Evolutionary conservation across 2,797 vertebrate species (phyloP), one percentile per base, ranked within the genome.

Genomic region (Sparidentex hasta): DNA sequence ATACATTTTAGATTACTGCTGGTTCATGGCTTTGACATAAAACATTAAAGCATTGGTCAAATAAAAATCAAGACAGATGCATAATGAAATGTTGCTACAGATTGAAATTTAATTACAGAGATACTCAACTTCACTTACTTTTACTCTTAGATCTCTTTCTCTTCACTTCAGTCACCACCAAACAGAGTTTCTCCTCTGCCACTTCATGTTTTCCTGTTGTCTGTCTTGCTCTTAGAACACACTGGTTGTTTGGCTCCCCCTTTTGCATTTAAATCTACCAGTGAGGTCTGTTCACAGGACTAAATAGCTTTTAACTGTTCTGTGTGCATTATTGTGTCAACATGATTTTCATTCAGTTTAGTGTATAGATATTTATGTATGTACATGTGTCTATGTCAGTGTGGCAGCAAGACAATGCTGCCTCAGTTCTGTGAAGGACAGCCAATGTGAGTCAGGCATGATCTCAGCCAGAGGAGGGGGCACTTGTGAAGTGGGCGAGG

Each of bases 391-490:
- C 54, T 81, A 67, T 84, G 72, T 27, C 80, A 99, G 98, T 86
- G 86, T 95, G 23, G 94, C 95, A 44, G 96, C 96, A 94, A 94
- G 94, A 88, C 97, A 98, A 88, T 99, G 98, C 80, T 99, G 98
- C 0, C 12, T 92, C 33, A 96, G 96, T 23, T 92, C 96, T 6
- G 61, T 97, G 63, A 94, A 95, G 90, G 97, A 98, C 83, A 96
- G 91, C 90, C 95, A 88, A 86, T 99, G 98, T 88, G 86, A 96
- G 84, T 94, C 95, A 0, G 98, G 97, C 0, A 92, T 97, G 90
- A 62, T 93, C 2, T 94, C 94, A 0, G 98, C 98, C 44, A 97
- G 95, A 93, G 93, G 95, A 50, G 96, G 96, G 0, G 93, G 92
- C 13, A 11, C 56, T 1, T 99, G 98, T 7, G 90, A 95, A 4